A percentile compares a stretch with the other conserved stretches of the same genome.
Evolutionary conservation across 2,888 invertebrate genomes (phyloP).

Genomic region (Apocheima hispidaria): DNA sequence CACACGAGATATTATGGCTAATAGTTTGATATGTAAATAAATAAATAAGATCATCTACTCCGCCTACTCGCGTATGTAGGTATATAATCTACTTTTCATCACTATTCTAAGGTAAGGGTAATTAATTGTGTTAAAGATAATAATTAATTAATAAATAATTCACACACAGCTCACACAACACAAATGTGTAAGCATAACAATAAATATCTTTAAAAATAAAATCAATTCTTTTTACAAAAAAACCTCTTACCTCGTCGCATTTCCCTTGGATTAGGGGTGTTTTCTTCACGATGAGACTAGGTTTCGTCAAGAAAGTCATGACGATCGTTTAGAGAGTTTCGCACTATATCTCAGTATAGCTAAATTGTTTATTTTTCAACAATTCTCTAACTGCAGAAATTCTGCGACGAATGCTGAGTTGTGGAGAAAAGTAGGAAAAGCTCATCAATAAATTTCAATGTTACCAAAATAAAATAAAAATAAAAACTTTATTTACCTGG

Average conservation of each 20-base stretch:
- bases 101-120: no score
- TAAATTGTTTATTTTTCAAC: slow-evolving; percentile 25
- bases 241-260: slow-evolving; percentile 54
- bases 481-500: slow-evolving; percentile 25
- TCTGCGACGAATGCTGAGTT: slow-evolving; percentile 27
- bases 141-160: no score
- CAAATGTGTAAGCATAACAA: no score
- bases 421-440: slow-evolving; percentile 36
- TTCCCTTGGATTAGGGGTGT: slow-evolving; percentile 86
- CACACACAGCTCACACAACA: no score
- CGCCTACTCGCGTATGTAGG: no score
- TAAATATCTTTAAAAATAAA: slow-evolving; percentile 14
- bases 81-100: no score
- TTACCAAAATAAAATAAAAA: slow-evolving; percentile 46
- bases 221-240: slow-evolving; percentile 16
- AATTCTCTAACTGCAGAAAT: slow-evolving; percentile 31
- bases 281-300: slow-evolving; percentile 89
- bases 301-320: slow-evolving; percentile 94
- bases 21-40: no score
- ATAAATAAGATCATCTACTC: no score
- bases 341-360: slow-evolving; percentile 18
- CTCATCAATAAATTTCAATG: slow-evolving; percentile 49
- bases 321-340: slow-evolving; percentile 45
- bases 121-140: no score
- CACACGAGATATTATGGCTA: no score